Evolutionary conservation across 2,113 vertebrate species (phyloP).

Genomic region (Silurus meridionalis): DNA sequence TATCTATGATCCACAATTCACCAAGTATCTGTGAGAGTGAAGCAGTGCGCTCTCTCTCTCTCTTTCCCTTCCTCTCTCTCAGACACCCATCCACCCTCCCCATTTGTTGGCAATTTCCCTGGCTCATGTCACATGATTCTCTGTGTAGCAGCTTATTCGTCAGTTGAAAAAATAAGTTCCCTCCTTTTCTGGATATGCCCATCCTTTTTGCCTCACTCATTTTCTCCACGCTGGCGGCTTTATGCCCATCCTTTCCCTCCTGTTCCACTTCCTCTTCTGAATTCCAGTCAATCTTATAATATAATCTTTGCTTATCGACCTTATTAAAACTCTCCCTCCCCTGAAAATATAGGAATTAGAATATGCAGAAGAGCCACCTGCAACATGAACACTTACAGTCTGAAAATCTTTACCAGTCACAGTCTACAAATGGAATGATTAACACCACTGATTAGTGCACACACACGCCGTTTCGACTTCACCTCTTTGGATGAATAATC

Average conservation of each 20-base stretch:
- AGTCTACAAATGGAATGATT: neutral
- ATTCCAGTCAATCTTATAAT: neutral
- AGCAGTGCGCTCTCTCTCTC: constrained; percentile 63
- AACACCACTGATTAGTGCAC: neutral
- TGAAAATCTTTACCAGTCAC: neutral
- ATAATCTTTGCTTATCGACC: constrained; percentile 22
- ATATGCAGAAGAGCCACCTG: neutral
- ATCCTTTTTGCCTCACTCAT: constrained; percentile 59
- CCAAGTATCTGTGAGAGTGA: constrained; percentile 64
- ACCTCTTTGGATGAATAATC: neutral
- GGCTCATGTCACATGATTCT: constrained; percentile 60
- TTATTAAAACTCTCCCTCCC: neutral
- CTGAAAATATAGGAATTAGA: neutral
- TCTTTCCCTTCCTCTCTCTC: constrained; percentile 57
- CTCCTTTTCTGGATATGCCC: constrained; percentile 61
- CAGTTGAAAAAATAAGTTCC: constrained; percentile 49
- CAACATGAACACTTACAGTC: neutral
- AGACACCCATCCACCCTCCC: constrained; percentile 66
- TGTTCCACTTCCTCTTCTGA: constrained; percentile 36
- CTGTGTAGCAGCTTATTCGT: constrained; percentile 64
- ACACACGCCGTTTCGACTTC: neutral
- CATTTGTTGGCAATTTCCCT: constrained; percentile 59
- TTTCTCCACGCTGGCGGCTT: constrained; percentile 56
- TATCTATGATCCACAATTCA: constrained; percentile 64
- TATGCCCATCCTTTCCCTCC: constrained; percentile 38